These are phyloP conservation scores for Masnerella sp. DNA, from an alignment of 2,888 invertebrate genomes.

Conservation along the genomic window DNA sequence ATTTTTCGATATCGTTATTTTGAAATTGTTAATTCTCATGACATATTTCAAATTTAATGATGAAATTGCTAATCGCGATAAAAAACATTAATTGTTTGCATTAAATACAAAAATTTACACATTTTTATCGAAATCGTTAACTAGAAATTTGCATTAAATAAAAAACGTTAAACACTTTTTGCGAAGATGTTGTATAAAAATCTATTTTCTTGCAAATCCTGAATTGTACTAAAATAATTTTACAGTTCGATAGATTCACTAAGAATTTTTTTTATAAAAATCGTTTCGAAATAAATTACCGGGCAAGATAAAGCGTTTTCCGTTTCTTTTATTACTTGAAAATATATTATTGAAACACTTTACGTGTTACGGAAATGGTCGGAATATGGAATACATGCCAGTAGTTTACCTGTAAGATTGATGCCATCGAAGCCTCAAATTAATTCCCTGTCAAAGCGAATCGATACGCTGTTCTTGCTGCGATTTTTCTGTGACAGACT, in stretches of 20 bases:
- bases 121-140: no score
- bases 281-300: no score
- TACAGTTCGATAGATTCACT: no score
- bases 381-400: slow-evolving; percentile 43
- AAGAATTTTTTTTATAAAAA: no score
- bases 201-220: no score
- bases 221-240: no score
- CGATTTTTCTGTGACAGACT: slow-evolving; percentile 52
- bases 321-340: slow-evolving; percentile 12
- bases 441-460: slow-evolving; percentile 57
- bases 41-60: slow-evolving; percentile 1
- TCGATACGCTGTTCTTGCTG: slow-evolving; percentile 49
- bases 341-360: slow-evolving; percentile 34
- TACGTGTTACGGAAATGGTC: slow-evolving; percentile 30
- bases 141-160: no score
- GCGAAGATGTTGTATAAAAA: no score
- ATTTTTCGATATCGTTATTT: no score
- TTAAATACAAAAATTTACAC: no score
- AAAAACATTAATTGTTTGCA: neutral
- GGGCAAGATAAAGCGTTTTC: slow-evolving; percentile 1
- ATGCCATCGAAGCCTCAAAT: slow-evolving; percentile 53
- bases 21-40: no score
- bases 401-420: slow-evolving; percentile 45
- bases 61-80: neutral
- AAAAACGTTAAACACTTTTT: no score